phyloP scores from a whole-genome alignment of 1,140 invertebrate genomes.

The Rhagoletis pomonella region DNA sequence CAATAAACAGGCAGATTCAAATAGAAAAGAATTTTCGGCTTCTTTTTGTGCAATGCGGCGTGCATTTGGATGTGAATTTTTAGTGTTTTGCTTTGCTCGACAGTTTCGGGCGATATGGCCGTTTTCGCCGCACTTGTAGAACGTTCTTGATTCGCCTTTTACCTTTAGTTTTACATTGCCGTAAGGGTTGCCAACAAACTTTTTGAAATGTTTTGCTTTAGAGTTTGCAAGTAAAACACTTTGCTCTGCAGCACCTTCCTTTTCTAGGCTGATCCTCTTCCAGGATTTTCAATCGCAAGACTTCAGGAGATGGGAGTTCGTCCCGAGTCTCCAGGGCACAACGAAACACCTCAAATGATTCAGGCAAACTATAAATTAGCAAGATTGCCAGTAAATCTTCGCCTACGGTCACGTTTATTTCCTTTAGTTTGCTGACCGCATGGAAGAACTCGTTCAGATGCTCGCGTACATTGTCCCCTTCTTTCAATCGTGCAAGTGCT shows the following conservation, averaged over 20 bases:
- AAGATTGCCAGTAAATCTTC: constrained; percentile 62
- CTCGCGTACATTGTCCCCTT: background rate
- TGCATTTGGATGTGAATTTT: background rate
- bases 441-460: constrained; percentile 60
- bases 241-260: too few relatives aligned
- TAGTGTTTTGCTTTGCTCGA: constrained; percentile 9
- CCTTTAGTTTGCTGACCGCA: constrained; percentile 59
- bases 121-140: constrained; percentile 33
- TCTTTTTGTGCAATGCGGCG: background rate
- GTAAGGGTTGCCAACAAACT: too few relatives aligned
- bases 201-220: too few relatives aligned
- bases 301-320: background rate
- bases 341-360: constrained; percentile 40
- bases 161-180: too few relatives aligned
- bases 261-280: too few relatives aligned
- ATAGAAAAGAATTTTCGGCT: constrained; percentile 3
- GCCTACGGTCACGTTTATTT: constrained; percentile 56
- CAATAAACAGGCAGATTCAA: background rate
- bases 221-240: too few relatives aligned
- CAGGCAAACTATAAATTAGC: constrained; percentile 62
- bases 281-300: too few relatives aligned
- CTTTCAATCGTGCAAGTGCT: background rate
- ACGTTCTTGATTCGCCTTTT: background rate
- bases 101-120: constrained; percentile 47
- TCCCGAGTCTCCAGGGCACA: constrained; percentile 13